phyloP scores from a whole-genome alignment of 1,140 invertebrate genomes.

The Eupeodes corollae region DNA sequence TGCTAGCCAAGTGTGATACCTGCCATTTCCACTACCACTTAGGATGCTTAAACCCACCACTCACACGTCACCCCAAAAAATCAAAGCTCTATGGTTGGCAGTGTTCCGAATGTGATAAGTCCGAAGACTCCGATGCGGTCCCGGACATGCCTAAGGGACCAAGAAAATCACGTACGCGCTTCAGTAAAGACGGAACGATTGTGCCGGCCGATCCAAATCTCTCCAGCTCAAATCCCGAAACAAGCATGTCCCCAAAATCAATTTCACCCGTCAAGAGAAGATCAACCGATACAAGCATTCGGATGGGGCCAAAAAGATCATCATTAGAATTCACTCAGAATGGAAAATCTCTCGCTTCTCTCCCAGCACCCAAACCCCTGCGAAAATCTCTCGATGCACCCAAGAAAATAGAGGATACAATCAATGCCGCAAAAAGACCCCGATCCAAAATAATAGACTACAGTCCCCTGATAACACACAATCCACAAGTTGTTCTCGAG shows the following conservation, averaged over 20 bases:
- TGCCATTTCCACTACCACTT: constrained; percentile 89
- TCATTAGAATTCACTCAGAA: too few relatives aligned
- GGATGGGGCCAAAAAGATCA: too few relatives aligned
- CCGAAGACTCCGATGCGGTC: constrained; percentile 63
- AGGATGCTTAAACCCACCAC: constrained; percentile 81
- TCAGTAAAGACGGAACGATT: constrained; percentile 51
- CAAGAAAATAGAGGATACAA: too few relatives aligned
- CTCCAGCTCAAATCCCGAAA: background rate
- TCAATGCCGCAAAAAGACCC: too few relatives aligned
- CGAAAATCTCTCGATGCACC: too few relatives aligned
- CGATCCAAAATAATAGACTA: too few relatives aligned
- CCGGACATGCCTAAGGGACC: constrained; percentile 65
- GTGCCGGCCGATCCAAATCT: constrained; percentile 6
- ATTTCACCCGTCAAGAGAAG: background rate
- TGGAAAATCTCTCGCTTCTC: constrained; percentile 17
- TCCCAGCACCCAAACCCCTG: constrained; percentile 8
- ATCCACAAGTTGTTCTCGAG: too few relatives aligned
- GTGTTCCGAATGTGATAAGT: constrained; percentile 81
- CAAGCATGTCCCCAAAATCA: background rate
- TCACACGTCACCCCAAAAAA: constrained; percentile 87
- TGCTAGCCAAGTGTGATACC: constrained; percentile 87
- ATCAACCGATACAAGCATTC: background rate
- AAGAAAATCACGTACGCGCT: constrained; percentile 58
- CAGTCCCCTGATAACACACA: too few relatives aligned
- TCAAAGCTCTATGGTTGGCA: constrained; percentile 90